Base-by-base conservation (phyloP, 1,140 invertebrate species). In the Oryzaephilus surinamensis region DNA sequence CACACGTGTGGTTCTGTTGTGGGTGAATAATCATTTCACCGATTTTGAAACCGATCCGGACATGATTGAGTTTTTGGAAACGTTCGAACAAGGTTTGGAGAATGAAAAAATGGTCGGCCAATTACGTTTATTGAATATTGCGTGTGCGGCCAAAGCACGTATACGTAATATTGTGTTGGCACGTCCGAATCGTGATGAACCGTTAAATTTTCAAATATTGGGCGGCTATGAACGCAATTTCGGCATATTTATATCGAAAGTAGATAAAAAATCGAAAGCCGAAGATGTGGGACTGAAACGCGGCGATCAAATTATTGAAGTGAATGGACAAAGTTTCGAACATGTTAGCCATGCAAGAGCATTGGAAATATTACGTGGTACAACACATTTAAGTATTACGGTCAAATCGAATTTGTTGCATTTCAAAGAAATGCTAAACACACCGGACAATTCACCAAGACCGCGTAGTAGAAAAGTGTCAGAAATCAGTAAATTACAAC, bases 1-100 rank as follows among this genome's bases (percentile, higher is more conserved):
- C 1, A 95, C 94, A 0, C 69, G 94, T 38, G 92, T 99, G 0
- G 86, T 99, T 0, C 67, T 98, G 2, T 67, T 97, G 0, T 99
- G 96, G 96, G 94, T 98, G 0, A 98, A 97, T 61, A 98, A 97
- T 64, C 95, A 99, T 68, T 99, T 98, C 58, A 97, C 93, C 15
- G 96, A 99, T 62, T 99, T 99, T 67, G 96, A 99, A 67, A 93
- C 81, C 4, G 86, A 95, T 68, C 81, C 88, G 17, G 77, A 79
- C 20, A 95, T 99, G 91, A 95, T 95, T 78, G 89, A 93, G 47
- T 95, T 97, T 59, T 65, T 99, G 28, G 92, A 97, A 63, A 79
- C 79, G 32, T 98, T 98, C 69, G 93, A 98, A 66, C 67, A 72
- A 27, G 77, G 77, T 36, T 65, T 96, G 32, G 88, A 92, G 54